Evolutionary conservation across 2,113 vertebrate species (phyloP).

Genomic region (Lagopus muta): DNA sequence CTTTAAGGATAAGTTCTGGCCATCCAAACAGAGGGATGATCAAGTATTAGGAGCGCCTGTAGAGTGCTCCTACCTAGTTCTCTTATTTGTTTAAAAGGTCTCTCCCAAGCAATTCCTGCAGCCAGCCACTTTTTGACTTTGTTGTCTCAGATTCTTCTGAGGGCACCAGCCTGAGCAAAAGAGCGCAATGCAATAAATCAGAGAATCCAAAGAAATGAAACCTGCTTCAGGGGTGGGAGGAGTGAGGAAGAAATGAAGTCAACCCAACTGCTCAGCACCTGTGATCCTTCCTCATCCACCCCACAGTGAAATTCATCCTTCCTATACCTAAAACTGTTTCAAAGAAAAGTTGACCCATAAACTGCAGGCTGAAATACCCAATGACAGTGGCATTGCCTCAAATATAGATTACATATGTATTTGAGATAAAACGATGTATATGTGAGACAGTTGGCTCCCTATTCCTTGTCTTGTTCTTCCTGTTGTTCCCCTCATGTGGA

Average conservation of each 20-base stretch:
- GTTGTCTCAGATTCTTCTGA: not conserved
- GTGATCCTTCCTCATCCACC: not conserved
- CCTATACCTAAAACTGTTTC: not conserved
- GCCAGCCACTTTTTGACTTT: accelerated
- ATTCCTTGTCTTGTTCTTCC: not conserved
- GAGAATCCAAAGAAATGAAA: not conserved
- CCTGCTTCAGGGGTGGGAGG: not conserved
- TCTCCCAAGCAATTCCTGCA: not conserved
- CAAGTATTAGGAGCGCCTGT: too few species aligned
- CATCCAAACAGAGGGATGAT: accelerated
- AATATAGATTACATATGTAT: not conserved
- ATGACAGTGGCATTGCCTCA: not conserved
- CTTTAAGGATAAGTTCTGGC: not conserved
- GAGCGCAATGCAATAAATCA: accelerated
- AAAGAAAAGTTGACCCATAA: not conserved
- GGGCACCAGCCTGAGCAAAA: not conserved
- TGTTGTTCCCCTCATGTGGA: not conserved
- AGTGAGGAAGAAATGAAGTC: not conserved
- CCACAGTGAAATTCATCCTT: accelerated
- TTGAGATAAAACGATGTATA: not conserved
- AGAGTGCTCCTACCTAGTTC: not conserved
- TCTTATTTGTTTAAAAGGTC: not conserved
- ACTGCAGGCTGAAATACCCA: not conserved
- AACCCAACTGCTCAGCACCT: not conserved
- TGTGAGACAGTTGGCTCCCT: not conserved